A percentile compares a stretch with the other conserved stretches of the same genome.
These are phyloP conservation scores for Cavia porcellus DNA, from an alignment of 2,113 vertebrate genomes.

Conservation along the genomic window DNA sequence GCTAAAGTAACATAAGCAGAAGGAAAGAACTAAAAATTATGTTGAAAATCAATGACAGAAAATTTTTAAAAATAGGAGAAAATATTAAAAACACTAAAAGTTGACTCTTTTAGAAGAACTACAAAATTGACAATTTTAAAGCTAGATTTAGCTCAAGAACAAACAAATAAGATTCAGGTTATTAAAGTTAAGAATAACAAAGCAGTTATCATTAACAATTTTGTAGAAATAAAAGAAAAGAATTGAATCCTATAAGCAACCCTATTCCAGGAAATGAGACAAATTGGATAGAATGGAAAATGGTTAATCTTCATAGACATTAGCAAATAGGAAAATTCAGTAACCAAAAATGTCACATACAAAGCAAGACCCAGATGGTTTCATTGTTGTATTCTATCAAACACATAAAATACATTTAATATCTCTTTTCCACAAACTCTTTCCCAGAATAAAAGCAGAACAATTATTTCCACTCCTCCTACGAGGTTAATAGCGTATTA, in stretches of 20 bases:
- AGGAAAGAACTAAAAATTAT: background rate
- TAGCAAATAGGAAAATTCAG: background rate
- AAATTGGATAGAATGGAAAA: background rate
- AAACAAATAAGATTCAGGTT: background rate
- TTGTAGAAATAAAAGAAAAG: background rate
- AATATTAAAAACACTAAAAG: background rate
- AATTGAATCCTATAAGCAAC: background rate
- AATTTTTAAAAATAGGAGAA: background rate
- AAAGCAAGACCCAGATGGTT: background rate
- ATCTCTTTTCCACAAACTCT: background rate
- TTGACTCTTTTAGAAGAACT: background rate
- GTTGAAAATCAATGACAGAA: background rate
- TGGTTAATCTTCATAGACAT: background rate
- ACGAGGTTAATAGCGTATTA: background rate
- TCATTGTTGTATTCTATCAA: background rate
- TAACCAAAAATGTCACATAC: background rate
- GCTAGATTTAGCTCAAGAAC: background rate
- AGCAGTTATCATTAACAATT: background rate
- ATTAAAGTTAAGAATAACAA: background rate
- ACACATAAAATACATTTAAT: background rate
- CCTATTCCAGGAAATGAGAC: background rate
- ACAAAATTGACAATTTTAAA: background rate
- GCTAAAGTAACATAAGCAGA: background rate
- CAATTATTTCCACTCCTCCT: background rate
- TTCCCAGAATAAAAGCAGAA: background rate